phyloP scores from a whole-genome alignment of 2,113 vertebrate species.

The Bombycilla garrulus region DNA sequence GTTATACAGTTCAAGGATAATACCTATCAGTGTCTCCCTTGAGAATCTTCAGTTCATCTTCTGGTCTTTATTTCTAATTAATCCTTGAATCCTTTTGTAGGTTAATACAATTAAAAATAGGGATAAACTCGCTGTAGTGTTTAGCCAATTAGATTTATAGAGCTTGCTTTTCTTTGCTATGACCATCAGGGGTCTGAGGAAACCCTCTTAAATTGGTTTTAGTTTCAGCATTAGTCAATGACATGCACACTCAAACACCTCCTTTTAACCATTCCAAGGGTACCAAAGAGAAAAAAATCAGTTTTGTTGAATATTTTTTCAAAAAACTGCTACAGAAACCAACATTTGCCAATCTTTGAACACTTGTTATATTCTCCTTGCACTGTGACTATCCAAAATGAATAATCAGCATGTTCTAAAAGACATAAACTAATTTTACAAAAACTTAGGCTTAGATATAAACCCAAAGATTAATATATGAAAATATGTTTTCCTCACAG shows the following conservation, averaged over 20 bases:
- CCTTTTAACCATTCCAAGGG: not conserved
- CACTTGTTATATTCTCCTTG: not conserved
- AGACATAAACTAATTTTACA: not conserved
- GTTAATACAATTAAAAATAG: conserved; percentile 39
- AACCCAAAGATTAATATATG: not conserved
- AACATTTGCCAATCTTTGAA: not conserved
- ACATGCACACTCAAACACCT: not conserved
- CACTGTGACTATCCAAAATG: not conserved
- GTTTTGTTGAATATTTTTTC: not conserved
- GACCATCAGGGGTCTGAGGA: not conserved
- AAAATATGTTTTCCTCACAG: not conserved
- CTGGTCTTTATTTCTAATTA: conserved; percentile 52
- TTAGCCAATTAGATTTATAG: conserved; percentile 5
- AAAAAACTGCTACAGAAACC: not conserved
- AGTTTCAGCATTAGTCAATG: not conserved
- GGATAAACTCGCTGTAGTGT: not conserved
- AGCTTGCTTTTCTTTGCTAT: not conserved
- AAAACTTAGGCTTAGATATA: not conserved
- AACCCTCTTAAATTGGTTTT: not conserved
- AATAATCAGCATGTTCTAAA: not conserved
- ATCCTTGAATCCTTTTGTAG: conserved; percentile 32
- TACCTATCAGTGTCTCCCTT: not conserved
- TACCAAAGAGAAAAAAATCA: not conserved
- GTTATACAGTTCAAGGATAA: conserved; percentile 42
- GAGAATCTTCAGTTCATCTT: conserved; percentile 40